Percentiles rank a stretch among this genome's conserved stretches.
Conservation (phyloP, 1,140 invertebrate genomes). For the Drosophila orena region DNA sequence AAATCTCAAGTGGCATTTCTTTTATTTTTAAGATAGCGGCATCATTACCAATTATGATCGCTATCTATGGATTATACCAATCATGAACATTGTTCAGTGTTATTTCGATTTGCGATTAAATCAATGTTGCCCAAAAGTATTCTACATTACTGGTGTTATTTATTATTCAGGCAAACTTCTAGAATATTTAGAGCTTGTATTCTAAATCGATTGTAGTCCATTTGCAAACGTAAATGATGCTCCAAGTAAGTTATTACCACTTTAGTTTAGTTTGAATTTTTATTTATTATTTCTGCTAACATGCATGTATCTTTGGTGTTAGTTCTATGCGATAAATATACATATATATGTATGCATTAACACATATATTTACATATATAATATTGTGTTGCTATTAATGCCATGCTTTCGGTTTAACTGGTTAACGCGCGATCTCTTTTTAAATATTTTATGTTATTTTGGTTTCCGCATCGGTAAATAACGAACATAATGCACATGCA, state of each 20-base stretch:
- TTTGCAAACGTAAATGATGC: neutral
- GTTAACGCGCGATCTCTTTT: conserved; percentile 51
- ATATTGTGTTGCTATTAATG: conserved; percentile 52
- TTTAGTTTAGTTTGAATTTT: conserved; percentile 46
- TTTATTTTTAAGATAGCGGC: no score
- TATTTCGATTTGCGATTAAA: neutral
- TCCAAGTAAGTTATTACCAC: neutral
- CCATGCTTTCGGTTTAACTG: conserved; percentile 50
- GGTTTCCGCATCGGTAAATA: conserved; percentile 51
- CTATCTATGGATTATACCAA: no score
- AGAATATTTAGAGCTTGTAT: neutral
- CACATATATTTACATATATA: conserved; percentile 58
- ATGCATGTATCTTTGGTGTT: conserved; percentile 71
- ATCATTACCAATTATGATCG: no score
- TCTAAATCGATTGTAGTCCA: neutral
- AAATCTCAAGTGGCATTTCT: no score
- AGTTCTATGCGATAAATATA: conserved; percentile 58
- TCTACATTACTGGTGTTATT: neutral
- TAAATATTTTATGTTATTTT: conserved; percentile 27
- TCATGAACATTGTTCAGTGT: neutral
- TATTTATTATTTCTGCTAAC: conserved; percentile 75
- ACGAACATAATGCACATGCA: conserved; percentile 65
- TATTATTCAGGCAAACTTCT: neutral
- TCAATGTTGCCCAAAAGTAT: neutral
- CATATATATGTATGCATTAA: conserved; percentile 55